Base-by-base conservation (phyloP, 2,113 vertebrate genomes). In the Theristicus caerulescens region DNA sequence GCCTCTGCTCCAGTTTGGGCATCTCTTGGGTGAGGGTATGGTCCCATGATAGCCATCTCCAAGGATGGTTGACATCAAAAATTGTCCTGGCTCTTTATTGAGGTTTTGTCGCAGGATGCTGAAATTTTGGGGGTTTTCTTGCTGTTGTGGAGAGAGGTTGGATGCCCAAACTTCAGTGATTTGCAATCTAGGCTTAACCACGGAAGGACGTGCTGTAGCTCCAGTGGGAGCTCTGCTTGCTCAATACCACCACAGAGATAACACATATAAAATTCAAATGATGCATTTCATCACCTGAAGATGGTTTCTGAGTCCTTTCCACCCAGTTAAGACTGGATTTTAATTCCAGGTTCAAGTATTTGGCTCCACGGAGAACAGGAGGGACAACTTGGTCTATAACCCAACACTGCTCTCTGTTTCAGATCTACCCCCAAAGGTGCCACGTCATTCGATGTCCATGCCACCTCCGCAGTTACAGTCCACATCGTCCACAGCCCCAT, bases 351-450 rank as follows among this genome's bases (percentile, higher is more conserved):
- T 90, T 90, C 42, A 27, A 46, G 29, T 24, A 9, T 57, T 66
- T 67, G 52, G 21, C 29, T 88, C 34, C 47, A 57, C 52, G 47
- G 21, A 77, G 18, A 89, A 83, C 67, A 79, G 85, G 84, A 91
- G 85, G 58, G 46, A 58, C 85, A 80, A 29, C 62, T 62, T 31
- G 11, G 58, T 57, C 15, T 19, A 9, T 74, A 58, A 91, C 7
- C 24, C 40, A 3, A 6, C 1, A 1, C 36, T 22, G 14, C 42
- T 59, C 26, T 95, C 46, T 12, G 9, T 96, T 93, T 11, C 92
- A 98, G 98, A 59, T 98, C 86, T 34, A 92, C 70, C 22, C 98
- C 98, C 7, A 38, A n/a, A 21, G 96, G 49, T 4, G 97, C 91
- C 34, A 70, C 44, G 0, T 90, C 93, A 42, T 98, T 98, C 3